Evolutionary conservation across 1,140 invertebrate species (phyloP).

Genomic region (Rhopalosiphum maidis): DNA sequence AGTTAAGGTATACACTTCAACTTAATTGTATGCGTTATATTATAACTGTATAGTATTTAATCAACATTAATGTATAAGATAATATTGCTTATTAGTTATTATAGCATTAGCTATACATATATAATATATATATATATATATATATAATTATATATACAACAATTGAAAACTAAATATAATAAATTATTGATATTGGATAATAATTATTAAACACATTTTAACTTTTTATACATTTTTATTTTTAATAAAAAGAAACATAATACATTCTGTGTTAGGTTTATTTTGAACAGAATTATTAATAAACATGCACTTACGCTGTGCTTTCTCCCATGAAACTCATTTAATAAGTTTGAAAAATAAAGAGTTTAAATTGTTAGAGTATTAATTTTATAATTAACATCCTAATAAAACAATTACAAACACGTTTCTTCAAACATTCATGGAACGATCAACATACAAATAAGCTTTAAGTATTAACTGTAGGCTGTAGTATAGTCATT

Average conservation of each 20-base stretch:
- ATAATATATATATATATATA: too few species aligned
- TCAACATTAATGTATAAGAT: too few species aligned
- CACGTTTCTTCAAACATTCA: not conserved
- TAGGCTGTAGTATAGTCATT: not conserved
- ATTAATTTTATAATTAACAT: slow-evolving; percentile 14
- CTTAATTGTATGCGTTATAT: too few species aligned
- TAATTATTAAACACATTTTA: too few species aligned
- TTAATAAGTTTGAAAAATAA: not conserved
- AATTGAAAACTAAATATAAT: not conserved
- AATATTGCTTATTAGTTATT: too few species aligned
- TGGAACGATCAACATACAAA: not conserved
- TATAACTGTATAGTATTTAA: too few species aligned
- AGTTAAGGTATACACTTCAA: too few species aligned
- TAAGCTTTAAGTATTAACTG: not conserved
- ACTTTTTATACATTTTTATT: not conserved
- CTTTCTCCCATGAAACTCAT: not conserved
- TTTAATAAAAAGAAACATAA: not conserved
- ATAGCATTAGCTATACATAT: too few species aligned
- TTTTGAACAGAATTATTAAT: not conserved
- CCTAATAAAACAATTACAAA: not conserved
- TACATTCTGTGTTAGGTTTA: not conserved
- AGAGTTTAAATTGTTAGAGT: not conserved
- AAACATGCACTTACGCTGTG: not conserved
- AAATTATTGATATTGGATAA: not conserved
- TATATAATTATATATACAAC: not conserved